Evolutionary conservation across 2,113 vertebrate species (phyloP), one percentile per base, ranked within the genome.

Genomic region (Nycticryphes semicollaris): DNA sequence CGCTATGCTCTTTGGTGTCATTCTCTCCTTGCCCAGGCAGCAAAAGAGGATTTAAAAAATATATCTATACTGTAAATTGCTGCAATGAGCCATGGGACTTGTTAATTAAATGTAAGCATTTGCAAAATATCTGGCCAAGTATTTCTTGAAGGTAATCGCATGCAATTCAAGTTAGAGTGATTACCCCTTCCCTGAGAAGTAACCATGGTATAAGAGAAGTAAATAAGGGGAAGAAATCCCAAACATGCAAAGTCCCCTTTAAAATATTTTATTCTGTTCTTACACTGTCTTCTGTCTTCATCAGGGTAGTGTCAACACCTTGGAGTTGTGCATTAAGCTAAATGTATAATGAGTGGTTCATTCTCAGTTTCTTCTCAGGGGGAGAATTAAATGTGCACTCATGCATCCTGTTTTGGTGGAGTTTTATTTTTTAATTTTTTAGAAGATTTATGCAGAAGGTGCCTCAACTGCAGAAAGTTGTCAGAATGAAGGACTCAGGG

Each of bases 391-490:
- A 50, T 19, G n/a, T 86, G 35, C 68, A 72, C 37, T 84, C 92
- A 60, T 48, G 64, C 28, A 48, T 60, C 19, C n/a, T 91, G 82
- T 90, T 96, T 93, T 78, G 90, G 83, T 90, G 60, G 33, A 75
- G 85, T 56, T 94, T 67, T 89, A 81, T 96, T 87, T 95, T 85
- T 88, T 94, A 90, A 93, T 94, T 93, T 95, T 94, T 95, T 81
- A 60, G 39, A 67, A 81, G 33, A 85, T 78, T 70, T 88, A 74
- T 97, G 66, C 75, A 81, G 85, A 88, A 88, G 86, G 57, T 88
- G 35, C 48, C 88, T 95, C 86, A 80, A 70, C 76, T 92, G 76
- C 66, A 84, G 88, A 84, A 93, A 67, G 64, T 72, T 95, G 92
- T 93, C 92, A 93, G 90, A 92, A 86, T 41, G 93, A 90, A 90